Conservation (phyloP, 2,888 invertebrate genomes). For the Galerucella calmariensis region DNA sequence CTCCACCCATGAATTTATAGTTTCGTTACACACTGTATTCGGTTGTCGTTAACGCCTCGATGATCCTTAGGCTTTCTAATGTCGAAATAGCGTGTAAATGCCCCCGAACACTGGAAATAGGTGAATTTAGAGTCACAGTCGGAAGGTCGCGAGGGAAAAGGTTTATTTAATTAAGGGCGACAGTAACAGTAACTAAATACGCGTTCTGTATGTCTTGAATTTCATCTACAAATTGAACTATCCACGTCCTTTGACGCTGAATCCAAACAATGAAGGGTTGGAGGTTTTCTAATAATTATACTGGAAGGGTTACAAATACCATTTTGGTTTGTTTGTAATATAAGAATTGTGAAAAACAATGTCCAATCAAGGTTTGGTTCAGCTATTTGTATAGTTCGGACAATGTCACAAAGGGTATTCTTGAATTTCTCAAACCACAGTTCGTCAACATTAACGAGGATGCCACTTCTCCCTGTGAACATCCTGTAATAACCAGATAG, state of each 20-base stretch:
- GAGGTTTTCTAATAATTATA: neutral
- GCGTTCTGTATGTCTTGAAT: constrained; percentile 58
- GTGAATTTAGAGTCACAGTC: constrained; percentile 45
- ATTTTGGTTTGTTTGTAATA: neutral
- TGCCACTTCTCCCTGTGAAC: no score
- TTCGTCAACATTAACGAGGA: no score
- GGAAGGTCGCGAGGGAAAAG: constrained; percentile 55
- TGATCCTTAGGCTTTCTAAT: constrained; percentile 6
- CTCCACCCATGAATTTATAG: neutral
- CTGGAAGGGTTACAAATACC: neutral
- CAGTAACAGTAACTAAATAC: constrained; percentile 60
- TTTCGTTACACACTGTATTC: neutral
- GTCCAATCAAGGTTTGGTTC: no score
- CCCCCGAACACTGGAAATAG: constrained; percentile 47
- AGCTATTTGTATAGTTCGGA: no score
- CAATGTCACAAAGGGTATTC: no score
- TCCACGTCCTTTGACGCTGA: constrained; percentile 40
- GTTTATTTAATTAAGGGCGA: constrained; percentile 62
- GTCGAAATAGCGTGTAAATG: constrained; percentile 43
- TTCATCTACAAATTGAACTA: constrained; percentile 50
- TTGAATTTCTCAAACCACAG: no score
- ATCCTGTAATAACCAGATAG: no score
- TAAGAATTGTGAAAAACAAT: no score
- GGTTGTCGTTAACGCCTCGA: neutral
- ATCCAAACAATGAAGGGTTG: neutral